These are phyloP conservation scores for Drosophila dunni DNA, from an alignment of 1,140 invertebrate species.

Conservation along the genomic window DNA sequence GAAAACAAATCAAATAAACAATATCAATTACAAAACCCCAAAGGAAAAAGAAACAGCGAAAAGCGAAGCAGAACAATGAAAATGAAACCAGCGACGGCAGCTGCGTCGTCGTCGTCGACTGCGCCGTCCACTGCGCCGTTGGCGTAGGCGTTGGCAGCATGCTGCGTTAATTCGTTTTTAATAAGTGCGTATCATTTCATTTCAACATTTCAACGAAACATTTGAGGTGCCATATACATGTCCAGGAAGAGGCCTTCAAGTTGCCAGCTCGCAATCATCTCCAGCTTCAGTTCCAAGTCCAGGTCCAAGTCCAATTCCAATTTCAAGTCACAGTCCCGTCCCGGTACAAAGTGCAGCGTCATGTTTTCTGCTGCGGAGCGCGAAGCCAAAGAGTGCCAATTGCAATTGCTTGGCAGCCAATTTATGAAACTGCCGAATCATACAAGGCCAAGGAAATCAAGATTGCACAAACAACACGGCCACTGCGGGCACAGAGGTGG, in stretches of 20 bases:
- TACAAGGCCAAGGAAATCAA: slow-evolving; percentile 81
- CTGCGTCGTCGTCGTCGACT: slow-evolving; percentile 50
- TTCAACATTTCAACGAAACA: slow-evolving; percentile 78
- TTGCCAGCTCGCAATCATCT: background rate
- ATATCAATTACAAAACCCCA: slow-evolving; percentile 74
- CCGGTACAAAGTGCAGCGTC: slow-evolving; percentile 52
- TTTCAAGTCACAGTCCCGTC: slow-evolving; percentile 42
- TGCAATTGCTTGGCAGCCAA: slow-evolving; percentile 82
- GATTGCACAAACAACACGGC: slow-evolving; percentile 62
- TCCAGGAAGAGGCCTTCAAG: slow-evolving; percentile 37
- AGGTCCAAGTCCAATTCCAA: slow-evolving; percentile 40
- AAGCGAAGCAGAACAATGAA: slow-evolving; percentile 53
- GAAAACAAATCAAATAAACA: slow-evolving; percentile 51
- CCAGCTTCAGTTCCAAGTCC: slow-evolving; percentile 14
- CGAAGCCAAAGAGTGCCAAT: slow-evolving; percentile 75
- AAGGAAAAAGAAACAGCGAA: slow-evolving; percentile 54
- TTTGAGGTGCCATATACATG: slow-evolving; percentile 16
- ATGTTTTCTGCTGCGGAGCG: slow-evolving; percentile 32
- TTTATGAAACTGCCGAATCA: slow-evolving; percentile 81
- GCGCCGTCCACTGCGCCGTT: background rate
- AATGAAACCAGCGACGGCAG: slow-evolving; percentile 59
- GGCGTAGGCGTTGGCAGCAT: slow-evolving; percentile 59
- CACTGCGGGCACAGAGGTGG: background rate
- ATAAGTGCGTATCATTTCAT: slow-evolving; percentile 83
- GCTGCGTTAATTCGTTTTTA: slow-evolving; percentile 83